These are phyloP conservation scores for Congeria kusceri DNA, from an alignment of 2,888 invertebrate species.

Conservation along the genomic window DNA sequence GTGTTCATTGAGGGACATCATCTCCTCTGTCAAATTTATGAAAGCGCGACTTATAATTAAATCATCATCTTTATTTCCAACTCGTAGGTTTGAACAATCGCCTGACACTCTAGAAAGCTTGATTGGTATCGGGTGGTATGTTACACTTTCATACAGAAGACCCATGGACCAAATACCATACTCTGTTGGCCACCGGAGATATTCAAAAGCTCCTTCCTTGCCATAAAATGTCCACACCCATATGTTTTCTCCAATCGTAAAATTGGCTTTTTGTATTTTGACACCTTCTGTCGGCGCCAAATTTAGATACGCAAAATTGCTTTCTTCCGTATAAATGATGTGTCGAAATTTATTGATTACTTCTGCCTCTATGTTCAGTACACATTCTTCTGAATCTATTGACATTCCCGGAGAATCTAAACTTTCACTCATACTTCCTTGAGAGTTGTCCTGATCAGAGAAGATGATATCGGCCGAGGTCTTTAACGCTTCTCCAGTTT, in stretches of 20 bases:
- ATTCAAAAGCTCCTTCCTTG: constrained; percentile 46
- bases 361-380: neutral
- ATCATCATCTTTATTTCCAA: constrained; percentile 43
- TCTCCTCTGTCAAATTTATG: constrained; percentile 6
- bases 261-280: constrained; percentile 1
- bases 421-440: no score
- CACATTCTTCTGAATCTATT: neutral
- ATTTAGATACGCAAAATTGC: constrained; percentile 33
- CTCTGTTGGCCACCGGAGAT: constrained; percentile 63
- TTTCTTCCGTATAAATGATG: constrained; percentile 4
- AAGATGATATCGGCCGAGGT: no score
- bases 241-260: constrained; percentile 33
- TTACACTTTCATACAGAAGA: constrained; percentile 32
- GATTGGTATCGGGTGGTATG: constrained; percentile 17
- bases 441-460: no score
- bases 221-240: constrained; percentile 67
- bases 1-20: constrained; percentile 28
- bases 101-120: constrained; percentile 19
- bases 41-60: constrained; percentile 37
- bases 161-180: constrained; percentile 65
- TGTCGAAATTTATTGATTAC: constrained; percentile 33
- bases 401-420: no score
- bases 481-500: no score
- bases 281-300: constrained; percentile 6
- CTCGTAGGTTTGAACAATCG: constrained; percentile 48